Evolutionary conservation across 2,113 vertebrate species (phyloP).

Genomic region (Potamarius usumacintae): DNA sequence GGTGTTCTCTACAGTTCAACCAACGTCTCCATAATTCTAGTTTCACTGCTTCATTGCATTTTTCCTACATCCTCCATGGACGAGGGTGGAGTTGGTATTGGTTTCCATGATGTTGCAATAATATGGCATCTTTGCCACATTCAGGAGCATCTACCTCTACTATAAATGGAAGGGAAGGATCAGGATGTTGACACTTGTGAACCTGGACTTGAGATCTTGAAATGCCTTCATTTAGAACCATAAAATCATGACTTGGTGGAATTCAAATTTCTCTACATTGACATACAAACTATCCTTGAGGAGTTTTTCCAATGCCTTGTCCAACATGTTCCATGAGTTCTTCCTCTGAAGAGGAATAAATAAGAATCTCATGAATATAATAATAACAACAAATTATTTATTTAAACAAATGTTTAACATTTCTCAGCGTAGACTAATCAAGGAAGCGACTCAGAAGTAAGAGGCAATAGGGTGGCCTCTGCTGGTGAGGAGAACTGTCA

Average conservation of each 20-base stretch:
- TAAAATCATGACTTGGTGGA: no score
- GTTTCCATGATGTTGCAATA: not conserved
- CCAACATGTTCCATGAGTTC: not conserved
- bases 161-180: no score
- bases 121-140: not conserved
- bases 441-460: not conserved
- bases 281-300: no score
- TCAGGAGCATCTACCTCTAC: not conserved
- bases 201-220: no score
- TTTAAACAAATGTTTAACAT: not conserved
- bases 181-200: no score
- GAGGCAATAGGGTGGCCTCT: not conserved
- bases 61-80: not conserved
- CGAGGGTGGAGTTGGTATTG: not conserved
- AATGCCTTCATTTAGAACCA: not conserved
- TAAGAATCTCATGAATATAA: not conserved
- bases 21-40: not conserved
- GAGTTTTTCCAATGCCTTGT: no score
- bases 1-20: not conserved
- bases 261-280: no score
- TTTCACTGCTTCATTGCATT: not conserved
- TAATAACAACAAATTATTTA: not conserved
- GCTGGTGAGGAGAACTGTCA: not conserved
- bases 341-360: not conserved
- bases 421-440: not conserved